phyloP scores from a whole-genome alignment of 2,888 invertebrate genomes.

The Ashinkailepas kermadecensis region DNA sequence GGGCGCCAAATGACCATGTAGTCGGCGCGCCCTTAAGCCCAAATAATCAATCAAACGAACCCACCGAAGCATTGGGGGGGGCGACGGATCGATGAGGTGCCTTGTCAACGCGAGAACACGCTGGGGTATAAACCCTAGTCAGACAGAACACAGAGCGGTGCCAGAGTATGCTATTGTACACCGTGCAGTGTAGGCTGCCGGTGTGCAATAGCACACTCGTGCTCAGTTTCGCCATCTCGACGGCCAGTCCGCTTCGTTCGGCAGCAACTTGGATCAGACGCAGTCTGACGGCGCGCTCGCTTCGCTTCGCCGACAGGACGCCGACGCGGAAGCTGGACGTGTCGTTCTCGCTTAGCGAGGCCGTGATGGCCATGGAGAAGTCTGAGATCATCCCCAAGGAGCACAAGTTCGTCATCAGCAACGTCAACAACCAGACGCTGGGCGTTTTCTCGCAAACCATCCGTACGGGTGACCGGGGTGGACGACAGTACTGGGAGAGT shows the following conservation, averaged over 20 bases:
- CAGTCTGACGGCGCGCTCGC: no score
- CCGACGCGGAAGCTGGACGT: conserved; percentile 80
- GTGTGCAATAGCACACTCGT: no score
- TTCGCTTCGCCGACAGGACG: conserved; percentile 35
- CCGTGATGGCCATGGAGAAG: conserved; percentile 49
- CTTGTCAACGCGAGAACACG: no score
- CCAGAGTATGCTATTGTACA: no score
- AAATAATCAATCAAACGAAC: no score
- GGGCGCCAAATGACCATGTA: no score
- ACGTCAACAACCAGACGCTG: conserved; percentile 80
- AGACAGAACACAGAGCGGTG: no score
- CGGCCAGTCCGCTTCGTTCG: neutral
- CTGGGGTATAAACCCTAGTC: no score
- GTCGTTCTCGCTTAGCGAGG: conserved; percentile 71
- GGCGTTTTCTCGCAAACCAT: conserved; percentile 83
- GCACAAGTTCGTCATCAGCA: conserved; percentile 82
- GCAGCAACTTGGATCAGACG: no score
- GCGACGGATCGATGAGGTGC: no score
- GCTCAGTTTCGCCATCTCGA: neutral
- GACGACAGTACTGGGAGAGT: neutral
- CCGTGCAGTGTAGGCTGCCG: neutral
- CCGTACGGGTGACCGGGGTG: conserved; percentile 47
- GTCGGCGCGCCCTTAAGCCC: no score
- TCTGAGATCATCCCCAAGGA: conserved; percentile 65
- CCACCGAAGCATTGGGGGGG: no score